Base-by-base conservation (phyloP, 2,888 invertebrate species). In the Listrodromus nycthemerus region DNA sequence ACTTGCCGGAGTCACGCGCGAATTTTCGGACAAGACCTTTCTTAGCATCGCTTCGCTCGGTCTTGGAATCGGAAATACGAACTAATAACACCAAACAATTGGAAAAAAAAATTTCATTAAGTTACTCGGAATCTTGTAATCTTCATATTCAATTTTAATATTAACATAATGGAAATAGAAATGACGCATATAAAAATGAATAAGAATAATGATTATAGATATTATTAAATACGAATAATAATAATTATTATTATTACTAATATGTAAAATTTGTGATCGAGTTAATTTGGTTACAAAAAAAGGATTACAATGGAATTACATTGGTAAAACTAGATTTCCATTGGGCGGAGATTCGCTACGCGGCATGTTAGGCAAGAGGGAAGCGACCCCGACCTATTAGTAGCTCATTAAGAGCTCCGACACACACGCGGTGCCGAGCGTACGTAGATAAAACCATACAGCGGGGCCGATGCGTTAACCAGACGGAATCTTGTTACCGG, bases 1-100 rank as follows among this genome's bases (percentile, higher is more conserved):
- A 65, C 75, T 70, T 63, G 76, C 69, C 58, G 21, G 24, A 55
- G 70, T 76, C 70, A 41, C 52, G 45, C 70, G 81, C 65, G 45
- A 75, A 76, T 71, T 81, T 81, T 71, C 65, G 24, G 50, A 63
- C 76, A 21, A 67, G 55, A 58, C 8, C 61, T 16, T 30, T 19
- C 10, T 19, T 6, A 13, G 52, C 10, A 21, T 21, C 21, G 52
- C 33, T 33, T 19, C 19, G 6, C 50, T 52, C 19, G n/a, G 52
- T 52, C 50, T 16, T 19, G 21, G 10, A 19, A 2, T 52, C n/a
- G 19, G 5, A 1, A 19, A 50, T 19, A 52, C n/a, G 19, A 52
- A 52, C n/a, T 8, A 52, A 2, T 21, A 8, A 52, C 21, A 8
- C 1, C n/a, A n/a, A n/a, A n/a, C n/a, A n/a, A n/a, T n/a, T n/a